These are phyloP conservation scores for Enoplosus armatus DNA, from an alignment of 2,797 vertebrate genomes.

Conservation along the genomic window DNA sequence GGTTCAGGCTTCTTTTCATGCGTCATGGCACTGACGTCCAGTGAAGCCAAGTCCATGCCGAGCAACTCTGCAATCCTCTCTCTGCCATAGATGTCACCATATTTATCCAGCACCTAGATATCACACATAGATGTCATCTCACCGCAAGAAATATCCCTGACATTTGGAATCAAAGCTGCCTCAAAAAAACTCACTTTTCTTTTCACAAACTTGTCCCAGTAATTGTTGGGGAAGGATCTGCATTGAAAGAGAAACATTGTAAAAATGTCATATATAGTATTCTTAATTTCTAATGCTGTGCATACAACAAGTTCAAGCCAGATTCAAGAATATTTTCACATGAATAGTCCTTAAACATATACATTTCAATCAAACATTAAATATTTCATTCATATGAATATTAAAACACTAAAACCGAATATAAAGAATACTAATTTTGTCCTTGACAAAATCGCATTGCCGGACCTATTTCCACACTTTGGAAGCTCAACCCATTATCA, in stretches of 20 bases:
- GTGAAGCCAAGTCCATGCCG: constrained; percentile 93
- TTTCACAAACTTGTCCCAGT: constrained; percentile 99
- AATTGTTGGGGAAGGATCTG: constrained; percentile 95
- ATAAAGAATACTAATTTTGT: not conserved
- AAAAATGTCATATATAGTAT: not conserved
- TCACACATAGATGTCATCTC: not conserved
- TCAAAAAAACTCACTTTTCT: constrained; percentile 89
- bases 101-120: constrained; percentile 92
- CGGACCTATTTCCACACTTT: no score
- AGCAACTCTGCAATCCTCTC: constrained; percentile 94
- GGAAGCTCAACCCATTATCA: no score
- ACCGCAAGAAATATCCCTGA: not conserved
- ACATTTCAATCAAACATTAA: not conserved
- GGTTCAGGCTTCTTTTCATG: constrained; percentile 89
- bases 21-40: constrained; percentile 92
- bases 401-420: not conserved
- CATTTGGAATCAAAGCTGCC: not conserved
- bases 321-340: not conserved
- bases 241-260: constrained; percentile 16
- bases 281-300: not conserved
- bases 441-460: no score
- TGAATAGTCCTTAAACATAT: not conserved
- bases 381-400: not conserved
- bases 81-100: constrained; percentile 95
- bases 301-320: not conserved